Conservation (phyloP, 2,113 vertebrate species). For the Chionomys nivalis region DNA sequence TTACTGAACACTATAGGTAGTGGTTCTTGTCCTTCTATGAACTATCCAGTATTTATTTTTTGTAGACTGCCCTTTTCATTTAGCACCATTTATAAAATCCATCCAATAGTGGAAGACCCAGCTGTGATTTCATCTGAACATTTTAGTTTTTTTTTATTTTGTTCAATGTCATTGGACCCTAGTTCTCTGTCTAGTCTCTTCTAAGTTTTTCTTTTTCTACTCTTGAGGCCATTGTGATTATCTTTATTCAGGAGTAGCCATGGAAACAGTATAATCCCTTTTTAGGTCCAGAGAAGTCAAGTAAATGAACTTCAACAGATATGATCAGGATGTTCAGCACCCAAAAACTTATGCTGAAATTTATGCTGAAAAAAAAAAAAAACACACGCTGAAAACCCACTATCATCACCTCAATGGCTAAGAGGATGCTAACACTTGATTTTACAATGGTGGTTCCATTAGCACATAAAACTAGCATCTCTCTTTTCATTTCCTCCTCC, state of each 20-base stretch:
- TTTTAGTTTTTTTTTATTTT: conserved; percentile 38
- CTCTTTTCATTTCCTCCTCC: not conserved
- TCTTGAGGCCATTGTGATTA: conserved; percentile 34
- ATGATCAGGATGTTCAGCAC: conserved; percentile 54
- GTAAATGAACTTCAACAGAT: conserved; percentile 82
- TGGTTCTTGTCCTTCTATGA: not conserved
- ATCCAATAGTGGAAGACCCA: not conserved
- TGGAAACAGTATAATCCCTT: conserved; percentile 45
- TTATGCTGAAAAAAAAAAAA: too few species aligned
- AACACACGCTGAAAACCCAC: conserved; percentile 24
- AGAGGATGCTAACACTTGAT: not conserved
- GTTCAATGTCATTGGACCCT: conserved; percentile 38
- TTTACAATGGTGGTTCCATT: conserved; percentile 39
- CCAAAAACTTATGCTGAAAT: not conserved
- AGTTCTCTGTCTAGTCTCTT: conserved; percentile 34
- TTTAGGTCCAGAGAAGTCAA: conserved; percentile 76
- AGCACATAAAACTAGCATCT: not conserved
- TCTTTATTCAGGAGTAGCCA: conserved; percentile 69
- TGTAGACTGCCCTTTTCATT: not conserved
- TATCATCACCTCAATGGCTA: conserved; percentile 15
- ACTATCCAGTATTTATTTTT: not conserved
- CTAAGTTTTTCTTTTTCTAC: conserved; percentile 54
- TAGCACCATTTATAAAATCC: not conserved
- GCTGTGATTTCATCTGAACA: not conserved
- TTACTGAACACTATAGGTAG: not conserved